phyloP scores from a whole-genome alignment of 2,113 vertebrate genomes.

The Ammospiza nelsoni region DNA sequence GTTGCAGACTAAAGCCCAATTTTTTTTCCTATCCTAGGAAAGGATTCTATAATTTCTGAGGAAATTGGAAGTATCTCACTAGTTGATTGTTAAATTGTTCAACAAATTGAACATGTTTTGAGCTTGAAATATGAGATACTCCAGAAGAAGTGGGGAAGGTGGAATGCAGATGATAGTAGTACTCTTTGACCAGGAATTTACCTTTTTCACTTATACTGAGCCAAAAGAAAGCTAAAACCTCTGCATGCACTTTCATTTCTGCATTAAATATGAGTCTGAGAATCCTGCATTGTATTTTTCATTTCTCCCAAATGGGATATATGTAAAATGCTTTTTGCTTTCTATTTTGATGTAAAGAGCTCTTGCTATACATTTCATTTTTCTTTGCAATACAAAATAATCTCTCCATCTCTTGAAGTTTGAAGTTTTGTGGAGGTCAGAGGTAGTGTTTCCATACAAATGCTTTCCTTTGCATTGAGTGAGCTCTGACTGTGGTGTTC shows the following conservation, averaged over 20 bases:
- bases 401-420: not conserved
- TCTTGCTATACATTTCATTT: not conserved
- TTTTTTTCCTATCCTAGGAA: not conserved
- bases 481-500: conserved; percentile 3
- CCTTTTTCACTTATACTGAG: not conserved
- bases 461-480: not conserved
- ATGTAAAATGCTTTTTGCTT: not conserved
- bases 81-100: conserved; percentile 17
- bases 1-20: not conserved
- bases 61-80: conserved; percentile 28
- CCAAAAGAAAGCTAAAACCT: not conserved
- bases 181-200: not conserved
- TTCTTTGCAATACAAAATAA: not conserved
- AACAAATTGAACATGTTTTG: not conserved
- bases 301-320: not conserved
- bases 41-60: conserved; percentile 23
- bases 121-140: not conserved
- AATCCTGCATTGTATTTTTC: not conserved
- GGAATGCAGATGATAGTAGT: not conserved
- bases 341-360: not conserved
- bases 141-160: not conserved
- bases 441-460: not conserved
- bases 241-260: not conserved
- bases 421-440: not conserved
- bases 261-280: not conserved